These are phyloP conservation scores for Zoanthus solanderi DNA, from an alignment of 92 coral and sea anemone species.

Conservation along the genomic window DNA sequence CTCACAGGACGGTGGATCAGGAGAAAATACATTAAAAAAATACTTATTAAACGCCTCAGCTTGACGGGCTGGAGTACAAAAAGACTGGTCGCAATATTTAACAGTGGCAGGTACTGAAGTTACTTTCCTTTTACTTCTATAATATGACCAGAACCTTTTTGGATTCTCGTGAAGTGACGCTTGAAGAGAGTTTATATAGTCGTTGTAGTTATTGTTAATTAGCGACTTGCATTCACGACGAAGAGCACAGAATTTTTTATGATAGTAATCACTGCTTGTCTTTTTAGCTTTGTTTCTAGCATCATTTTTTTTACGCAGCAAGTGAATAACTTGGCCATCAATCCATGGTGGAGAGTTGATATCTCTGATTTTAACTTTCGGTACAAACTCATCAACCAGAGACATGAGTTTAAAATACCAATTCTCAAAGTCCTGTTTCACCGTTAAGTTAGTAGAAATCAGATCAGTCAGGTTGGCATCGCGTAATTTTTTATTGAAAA, in stretches of 20 bases:
- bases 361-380: neutral
- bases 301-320: neutral
- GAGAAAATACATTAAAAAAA: no score
- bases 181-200: no score
- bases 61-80: no score
- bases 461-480: neutral
- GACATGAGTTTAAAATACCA: neutral
- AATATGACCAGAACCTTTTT: no score
- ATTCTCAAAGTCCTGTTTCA: neutral
- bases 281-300: conserved; percentile 3
- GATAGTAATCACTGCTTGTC: neutral
- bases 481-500: neutral
- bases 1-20: no score
- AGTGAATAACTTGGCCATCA: neutral
- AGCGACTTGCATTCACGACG: neutral
- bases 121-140: no score
- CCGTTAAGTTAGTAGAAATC: neutral
- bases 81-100: no score
- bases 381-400: neutral
- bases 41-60: no score
- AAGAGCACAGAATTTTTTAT: neutral
- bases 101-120: no score
- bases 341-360: conserved; percentile 16
- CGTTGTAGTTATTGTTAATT: no score
- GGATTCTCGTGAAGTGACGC: no score